Percentiles rank a stretch among this genome's conserved stretches.
Evolutionary conservation across 2,797 vertebrate species (phyloP).

Genomic region (Aplochiton taeniatus): DNA sequence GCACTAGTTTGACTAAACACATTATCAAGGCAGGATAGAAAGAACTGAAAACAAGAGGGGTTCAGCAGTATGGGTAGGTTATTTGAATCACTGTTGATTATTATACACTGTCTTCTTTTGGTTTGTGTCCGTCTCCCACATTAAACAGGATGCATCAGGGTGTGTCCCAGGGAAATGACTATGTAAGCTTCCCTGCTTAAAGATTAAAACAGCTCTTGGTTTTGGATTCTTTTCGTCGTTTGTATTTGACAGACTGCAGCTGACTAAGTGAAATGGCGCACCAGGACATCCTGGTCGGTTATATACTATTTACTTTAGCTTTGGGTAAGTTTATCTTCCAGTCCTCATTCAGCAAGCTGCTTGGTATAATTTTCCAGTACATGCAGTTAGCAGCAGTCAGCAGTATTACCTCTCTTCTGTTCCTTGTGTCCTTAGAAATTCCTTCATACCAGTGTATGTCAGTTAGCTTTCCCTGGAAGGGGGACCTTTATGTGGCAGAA

Average conservation of each 20-base stretch:
- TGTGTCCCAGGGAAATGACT: neutral
- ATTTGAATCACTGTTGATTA: neutral
- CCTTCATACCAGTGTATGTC: neutral
- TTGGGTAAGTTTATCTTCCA: neutral
- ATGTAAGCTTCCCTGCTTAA: too few relatives aligned
- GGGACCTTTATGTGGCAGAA: constrained; percentile 18
- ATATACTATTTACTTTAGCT: neutral
- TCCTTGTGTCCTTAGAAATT: constrained; percentile 8
- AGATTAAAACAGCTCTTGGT: too few relatives aligned
- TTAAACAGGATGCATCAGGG: neutral
- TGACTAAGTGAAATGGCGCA: neutral
- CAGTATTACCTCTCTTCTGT: neutral
- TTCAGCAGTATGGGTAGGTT: neutral
- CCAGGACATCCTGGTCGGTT: neutral
- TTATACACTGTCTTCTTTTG: neutral
- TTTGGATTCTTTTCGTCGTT: neutral
- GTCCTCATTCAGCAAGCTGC: neutral
- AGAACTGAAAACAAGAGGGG: too few relatives aligned
- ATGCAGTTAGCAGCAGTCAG: too few relatives aligned
- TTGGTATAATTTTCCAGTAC: too few relatives aligned
- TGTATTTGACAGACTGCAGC: neutral
- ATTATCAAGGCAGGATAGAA: too few relatives aligned
- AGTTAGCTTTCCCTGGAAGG: constrained; percentile 15
- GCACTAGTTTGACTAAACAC: too few relatives aligned
- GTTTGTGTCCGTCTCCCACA: neutral